Evolutionary conservation across 2,888 invertebrate genomes (phyloP).

Genomic region (Oligia strigilis): DNA sequence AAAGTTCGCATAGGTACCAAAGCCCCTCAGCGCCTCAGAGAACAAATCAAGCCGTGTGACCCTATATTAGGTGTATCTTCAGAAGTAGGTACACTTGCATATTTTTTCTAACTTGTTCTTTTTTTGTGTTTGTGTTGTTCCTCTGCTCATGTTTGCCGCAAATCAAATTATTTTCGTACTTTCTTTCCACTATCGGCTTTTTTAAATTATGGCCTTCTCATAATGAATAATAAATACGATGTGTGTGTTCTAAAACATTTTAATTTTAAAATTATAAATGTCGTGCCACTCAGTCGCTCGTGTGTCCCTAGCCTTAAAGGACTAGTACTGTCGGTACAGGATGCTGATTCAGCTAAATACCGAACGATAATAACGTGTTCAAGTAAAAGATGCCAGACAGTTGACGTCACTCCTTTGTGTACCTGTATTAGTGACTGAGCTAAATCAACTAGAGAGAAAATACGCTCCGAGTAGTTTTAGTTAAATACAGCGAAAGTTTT

Average conservation of each 20-base stretch:
- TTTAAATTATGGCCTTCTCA: not conserved
- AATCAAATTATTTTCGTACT: not conserved
- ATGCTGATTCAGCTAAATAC: slow-evolving; percentile 73
- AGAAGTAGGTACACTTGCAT: not conserved
- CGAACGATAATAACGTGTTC: slow-evolving; percentile 72
- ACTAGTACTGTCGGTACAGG: slow-evolving; percentile 51
- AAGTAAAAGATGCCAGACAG: slow-evolving; percentile 64
- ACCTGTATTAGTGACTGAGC: slow-evolving; percentile 48
- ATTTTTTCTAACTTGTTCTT: not conserved
- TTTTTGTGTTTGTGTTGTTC: not conserved
- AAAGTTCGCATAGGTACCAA: not conserved
- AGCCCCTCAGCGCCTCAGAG: not conserved
- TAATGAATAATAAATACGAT: too few species aligned
- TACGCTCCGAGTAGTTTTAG: slow-evolving; percentile 27
- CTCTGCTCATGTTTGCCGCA: not conserved
- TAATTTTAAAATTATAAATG: not conserved
- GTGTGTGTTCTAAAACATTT: too few species aligned
- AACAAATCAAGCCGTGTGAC: not conserved
- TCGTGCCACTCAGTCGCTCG: not conserved
- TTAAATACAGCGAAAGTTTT: slow-evolving; percentile 17
- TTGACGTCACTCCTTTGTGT: slow-evolving; percentile 43
- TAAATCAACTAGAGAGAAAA: slow-evolving; percentile 17
- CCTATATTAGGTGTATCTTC: not conserved
- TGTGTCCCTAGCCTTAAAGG: slow-evolving; percentile 44
- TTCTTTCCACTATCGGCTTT: not conserved